Base-by-base conservation (phyloP, 2,797 vertebrate species). In the Chaunax sp. region DNA sequence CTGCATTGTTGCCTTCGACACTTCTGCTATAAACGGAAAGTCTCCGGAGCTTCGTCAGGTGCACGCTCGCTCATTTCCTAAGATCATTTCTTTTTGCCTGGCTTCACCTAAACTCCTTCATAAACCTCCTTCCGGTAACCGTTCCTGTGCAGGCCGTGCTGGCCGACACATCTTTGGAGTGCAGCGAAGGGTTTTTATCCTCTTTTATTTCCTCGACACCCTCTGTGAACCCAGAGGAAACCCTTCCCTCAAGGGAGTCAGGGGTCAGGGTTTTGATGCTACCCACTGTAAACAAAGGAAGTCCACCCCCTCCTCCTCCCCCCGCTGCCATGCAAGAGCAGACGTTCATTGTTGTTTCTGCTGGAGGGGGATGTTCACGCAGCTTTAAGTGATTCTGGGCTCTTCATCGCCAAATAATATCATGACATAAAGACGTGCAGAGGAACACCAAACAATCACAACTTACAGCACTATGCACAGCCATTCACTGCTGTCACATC, bases 241-340 rank as follows among this genome's bases (percentile, higher is more conserved):
- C 33, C 45, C 37, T 69, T 59, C 77, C 82, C 78, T 66, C 14
- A 1, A 82, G 80, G 75, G 52, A 65, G 66, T 65, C 72, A 72
- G 66, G 65, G 78, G 73, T 87, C 71, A 4, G 16, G 53, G 46
- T 63, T 79, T 54, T 59, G 66, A 82, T 64, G 72, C 60, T 56
- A 44, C 61, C 64, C 67, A 47, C 58, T 66, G 76, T 76, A 83
- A 89, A 5, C 77, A 87, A 87, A 87, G 75, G 43, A 62, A 77
- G 58, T 60, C 79, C 83, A 57, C 63, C 74, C 76, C 74, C 68
- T 18, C 19, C 12, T 69, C 25, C 28, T n/a, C 14, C 22, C 75
- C n/a, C 19, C 50, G 40, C 72, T 41, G 6, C 44, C 25, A 52
- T 2, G 18, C 66, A 56, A 13, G 69, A 74, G 72, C 51, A 59